Evolutionary conservation across 2,797 vertebrate genomes (phyloP).

Genomic region (Euphonia xanthogaster): DNA sequence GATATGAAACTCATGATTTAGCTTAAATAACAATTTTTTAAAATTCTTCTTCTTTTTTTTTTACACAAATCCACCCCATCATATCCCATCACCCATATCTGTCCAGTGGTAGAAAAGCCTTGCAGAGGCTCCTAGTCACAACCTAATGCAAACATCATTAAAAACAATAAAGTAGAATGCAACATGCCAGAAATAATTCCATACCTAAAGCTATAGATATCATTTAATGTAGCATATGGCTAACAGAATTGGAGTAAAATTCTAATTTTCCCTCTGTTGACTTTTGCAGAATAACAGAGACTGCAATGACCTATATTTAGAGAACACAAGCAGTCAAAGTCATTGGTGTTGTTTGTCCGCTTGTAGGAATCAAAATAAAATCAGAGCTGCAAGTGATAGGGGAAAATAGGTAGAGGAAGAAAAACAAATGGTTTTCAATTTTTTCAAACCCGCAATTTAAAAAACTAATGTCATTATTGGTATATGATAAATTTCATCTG

Average conservation of each 20-base stretch:
- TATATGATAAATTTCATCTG: not conserved
- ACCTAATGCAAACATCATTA: not conserved
- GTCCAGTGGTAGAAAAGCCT: not conserved
- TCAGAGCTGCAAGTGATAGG: not conserved
- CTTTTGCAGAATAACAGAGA: not conserved
- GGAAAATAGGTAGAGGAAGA: not conserved
- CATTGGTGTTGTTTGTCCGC: not conserved
- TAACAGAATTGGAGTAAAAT: conserved; percentile 4
- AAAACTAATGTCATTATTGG: not conserved
- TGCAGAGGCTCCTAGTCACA: not conserved
- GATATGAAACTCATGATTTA: not conserved
- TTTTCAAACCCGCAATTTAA: not conserved
- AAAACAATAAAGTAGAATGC: not conserved
- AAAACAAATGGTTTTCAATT: not conserved
- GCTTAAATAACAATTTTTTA: not conserved
- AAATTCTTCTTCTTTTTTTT: not conserved
- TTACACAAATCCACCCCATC: not conserved
- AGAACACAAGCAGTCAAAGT: not conserved
- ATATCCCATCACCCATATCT: not conserved
- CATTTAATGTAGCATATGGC: not conserved
- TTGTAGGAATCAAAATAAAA: not conserved
- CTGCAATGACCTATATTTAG: not conserved
- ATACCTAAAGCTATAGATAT: not conserved
- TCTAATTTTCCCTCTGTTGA: not conserved
- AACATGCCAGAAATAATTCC: not conserved